Base-by-base conservation (phyloP, 2,113 vertebrate species). In the Dinomys branickii region DNA sequence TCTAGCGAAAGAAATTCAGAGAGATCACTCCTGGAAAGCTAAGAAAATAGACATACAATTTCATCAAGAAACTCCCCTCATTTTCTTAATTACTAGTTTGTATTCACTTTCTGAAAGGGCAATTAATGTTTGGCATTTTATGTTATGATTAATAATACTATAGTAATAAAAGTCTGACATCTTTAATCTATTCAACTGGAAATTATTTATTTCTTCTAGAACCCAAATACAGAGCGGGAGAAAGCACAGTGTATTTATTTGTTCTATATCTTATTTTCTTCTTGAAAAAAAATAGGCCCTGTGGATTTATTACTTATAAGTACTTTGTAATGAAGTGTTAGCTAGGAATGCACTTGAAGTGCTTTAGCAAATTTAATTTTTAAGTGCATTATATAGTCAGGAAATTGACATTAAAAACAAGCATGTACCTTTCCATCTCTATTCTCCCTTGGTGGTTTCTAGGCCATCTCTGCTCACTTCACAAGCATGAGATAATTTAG, bases 301-400 rank as follows among this genome's bases (percentile, higher is more conserved):
- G 88, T 41, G 90, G 96, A 98, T 98, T 98, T 98, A 91, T 97
- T 98, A 96, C 96, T 97, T 90, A 94, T 97, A 97, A 98, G 94
- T 38, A 67, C 94, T 35, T 95, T 97, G 75, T 98, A 97, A 97
- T 97, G 96, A 96, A 98, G 93, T 95, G 91, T 85, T 94, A 95
- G 83, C 19, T 80, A 96, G 95, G 95, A 97, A 93, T 26, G 96
- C 94, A 97, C 95, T 98, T 98, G 97, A 98, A 98, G 98, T 98
- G 97, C 96, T 97, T 97, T 80, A 98, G 98, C 97, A 96, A 97
- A 95, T 98, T 97, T 98, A 97, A 97, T 97, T 98, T 98, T 98
- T 98, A 98, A 98, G 92, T 89, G 96, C 94, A 97, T 96, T 97
- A 97, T 97, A 96, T 85, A 98, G 96, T 96, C 97, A 98, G 97